These are phyloP conservation scores for Gallirallus australis DNA, from an alignment of 2,797 vertebrate species.

Conservation along the genomic window DNA sequence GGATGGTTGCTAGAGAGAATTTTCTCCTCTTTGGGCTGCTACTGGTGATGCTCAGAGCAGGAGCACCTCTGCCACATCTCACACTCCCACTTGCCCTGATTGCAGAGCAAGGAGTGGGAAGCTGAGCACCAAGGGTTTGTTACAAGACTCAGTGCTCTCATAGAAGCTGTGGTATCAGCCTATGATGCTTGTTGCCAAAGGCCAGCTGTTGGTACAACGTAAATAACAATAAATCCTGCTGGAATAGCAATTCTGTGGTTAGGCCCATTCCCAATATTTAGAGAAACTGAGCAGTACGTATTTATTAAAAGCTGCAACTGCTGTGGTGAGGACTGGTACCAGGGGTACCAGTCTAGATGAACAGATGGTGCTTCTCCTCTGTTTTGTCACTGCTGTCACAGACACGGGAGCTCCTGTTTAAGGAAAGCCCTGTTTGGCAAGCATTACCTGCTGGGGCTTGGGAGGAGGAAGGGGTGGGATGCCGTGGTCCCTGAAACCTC, in stretches of 20 bases:
- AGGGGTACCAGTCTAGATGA: not conserved
- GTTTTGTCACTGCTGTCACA: not conserved
- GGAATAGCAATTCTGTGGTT: not conserved
- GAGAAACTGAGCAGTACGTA: not conserved
- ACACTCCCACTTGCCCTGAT: not conserved
- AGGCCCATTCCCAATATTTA: not conserved
- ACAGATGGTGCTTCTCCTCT: not conserved
- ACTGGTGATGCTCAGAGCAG: not conserved
- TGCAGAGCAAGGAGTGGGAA: not conserved
- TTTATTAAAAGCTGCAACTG: not conserved
- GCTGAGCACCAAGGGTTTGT: not conserved
- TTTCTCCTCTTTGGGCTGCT: not conserved
- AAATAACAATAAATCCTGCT: not conserved
- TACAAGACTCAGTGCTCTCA: fast-evolving
- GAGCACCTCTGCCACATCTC: not conserved
- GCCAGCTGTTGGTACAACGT: not conserved
- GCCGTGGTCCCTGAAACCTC: not conserved
- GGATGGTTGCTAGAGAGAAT: not conserved
- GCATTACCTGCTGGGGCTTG: not conserved
- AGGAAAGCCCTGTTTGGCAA: not conserved
- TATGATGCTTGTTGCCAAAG: not conserved
- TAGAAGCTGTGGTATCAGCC: not conserved
- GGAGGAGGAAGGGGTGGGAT: not conserved
- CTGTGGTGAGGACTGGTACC: not conserved
- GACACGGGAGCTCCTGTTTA: not conserved